These are phyloP conservation scores for Cheilosia impressa DNA, from an alignment of 2,888 invertebrate genomes.

Conservation along the genomic window DNA sequence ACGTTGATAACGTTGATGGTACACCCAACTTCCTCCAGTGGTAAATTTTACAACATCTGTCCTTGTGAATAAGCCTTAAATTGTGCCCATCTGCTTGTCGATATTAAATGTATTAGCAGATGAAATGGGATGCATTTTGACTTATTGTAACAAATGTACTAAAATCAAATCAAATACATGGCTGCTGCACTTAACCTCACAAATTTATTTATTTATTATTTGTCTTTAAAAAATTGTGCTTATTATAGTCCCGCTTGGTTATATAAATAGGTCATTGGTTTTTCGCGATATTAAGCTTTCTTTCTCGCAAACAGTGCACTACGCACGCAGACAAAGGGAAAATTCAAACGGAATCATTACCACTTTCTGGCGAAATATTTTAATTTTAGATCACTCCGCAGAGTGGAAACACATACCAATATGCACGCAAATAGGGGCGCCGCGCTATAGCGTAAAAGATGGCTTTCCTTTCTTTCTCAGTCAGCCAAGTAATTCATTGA, in stretches of 20 bases:
- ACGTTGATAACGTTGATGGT: no score
- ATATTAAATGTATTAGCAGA: no score
- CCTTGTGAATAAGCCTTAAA: no score
- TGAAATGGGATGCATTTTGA: no score
- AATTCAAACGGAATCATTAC: conserved; percentile 10
- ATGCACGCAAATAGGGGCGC: conserved; percentile 1
- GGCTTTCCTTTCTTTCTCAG: conserved; percentile 36
- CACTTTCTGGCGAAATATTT: conserved; percentile 35
- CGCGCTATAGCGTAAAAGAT: conserved; percentile 8
- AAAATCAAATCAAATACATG: no score
- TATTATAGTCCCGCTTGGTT: neutral
- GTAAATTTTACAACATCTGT: no score
- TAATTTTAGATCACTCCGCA: conserved; percentile 41
- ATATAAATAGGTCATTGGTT: conserved; percentile 29
- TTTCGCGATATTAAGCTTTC: conserved; percentile 4
- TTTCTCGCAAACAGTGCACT: conserved; percentile 13
- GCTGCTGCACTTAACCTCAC: no score
- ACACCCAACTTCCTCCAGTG: no score
- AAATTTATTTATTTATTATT: no score
- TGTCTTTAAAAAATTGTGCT: no score
- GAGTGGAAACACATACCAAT: conserved; percentile 5
- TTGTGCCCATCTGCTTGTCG: no score
- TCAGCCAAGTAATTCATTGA: conserved; percentile 41
- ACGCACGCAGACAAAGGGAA: conserved; percentile 21
- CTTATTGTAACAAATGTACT: no score